These are phyloP conservation scores for Oscheius myriophilus DNA, from an alignment of 2,888 invertebrate species.

Conservation along the genomic window DNA sequence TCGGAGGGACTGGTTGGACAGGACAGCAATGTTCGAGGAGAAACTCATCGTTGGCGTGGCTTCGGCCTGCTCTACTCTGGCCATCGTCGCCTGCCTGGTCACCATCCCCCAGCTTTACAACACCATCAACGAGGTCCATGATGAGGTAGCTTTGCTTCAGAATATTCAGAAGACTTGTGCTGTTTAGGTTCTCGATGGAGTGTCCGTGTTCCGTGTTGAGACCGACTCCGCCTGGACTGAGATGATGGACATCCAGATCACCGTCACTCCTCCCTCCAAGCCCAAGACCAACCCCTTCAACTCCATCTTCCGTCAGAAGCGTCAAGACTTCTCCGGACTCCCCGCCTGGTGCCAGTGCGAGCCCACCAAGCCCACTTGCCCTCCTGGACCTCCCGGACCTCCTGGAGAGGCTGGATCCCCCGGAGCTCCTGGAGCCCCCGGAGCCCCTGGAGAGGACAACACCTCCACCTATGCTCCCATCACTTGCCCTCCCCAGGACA, in stretches of 20 bases:
- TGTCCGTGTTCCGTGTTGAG: conserved; percentile 58
- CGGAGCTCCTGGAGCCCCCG: conserved; percentile 50
- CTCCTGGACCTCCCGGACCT: conserved; percentile 58
- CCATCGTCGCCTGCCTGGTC: conserved; percentile 56
- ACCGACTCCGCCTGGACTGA: conserved; percentile 61
- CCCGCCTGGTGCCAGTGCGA: conserved; percentile 60
- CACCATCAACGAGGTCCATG: conserved; percentile 63
- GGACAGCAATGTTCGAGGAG: conserved; percentile 54
- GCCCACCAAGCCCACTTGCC: conserved; percentile 57
- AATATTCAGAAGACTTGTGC: background rate
- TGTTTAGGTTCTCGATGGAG: conserved; percentile 55
- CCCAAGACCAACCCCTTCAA: conserved; percentile 55
- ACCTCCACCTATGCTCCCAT: conserved; percentile 47
- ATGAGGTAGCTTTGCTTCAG: conserved; percentile 33
- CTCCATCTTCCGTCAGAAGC: conserved; percentile 58
- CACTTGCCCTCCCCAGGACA: conserved; percentile 46
- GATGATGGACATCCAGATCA: conserved; percentile 61
- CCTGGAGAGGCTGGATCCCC: conserved; percentile 54
- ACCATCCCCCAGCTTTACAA: conserved; percentile 65
- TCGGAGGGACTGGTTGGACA: conserved; percentile 4
- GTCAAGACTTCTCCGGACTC: conserved; percentile 53
- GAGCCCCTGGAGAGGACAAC: conserved; percentile 56
- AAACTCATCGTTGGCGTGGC: conserved; percentile 56
- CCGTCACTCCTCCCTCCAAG: conserved; percentile 65
- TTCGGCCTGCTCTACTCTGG: conserved; percentile 47